Percentiles rank a stretch among this genome's conserved stretches.
These are phyloP conservation scores for Zaprionus davidi DNA, from an alignment of 1,140 invertebrate species.

Conservation along the genomic window DNA sequence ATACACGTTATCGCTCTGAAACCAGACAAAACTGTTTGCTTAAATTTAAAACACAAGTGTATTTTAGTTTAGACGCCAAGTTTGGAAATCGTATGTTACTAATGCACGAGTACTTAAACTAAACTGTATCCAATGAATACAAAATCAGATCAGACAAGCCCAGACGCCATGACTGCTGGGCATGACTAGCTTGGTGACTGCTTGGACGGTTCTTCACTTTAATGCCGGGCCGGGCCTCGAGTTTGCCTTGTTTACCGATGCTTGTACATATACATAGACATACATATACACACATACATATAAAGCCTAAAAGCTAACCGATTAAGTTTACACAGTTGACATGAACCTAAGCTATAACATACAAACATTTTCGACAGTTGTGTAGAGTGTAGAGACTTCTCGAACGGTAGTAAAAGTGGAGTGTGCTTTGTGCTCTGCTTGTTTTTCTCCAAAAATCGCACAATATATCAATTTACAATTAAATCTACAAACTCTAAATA, in stretches of 20 bases:
- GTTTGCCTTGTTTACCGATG: background rate
- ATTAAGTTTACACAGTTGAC: conserved; percentile 47
- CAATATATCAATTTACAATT: conserved; percentile 38
- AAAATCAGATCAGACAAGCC: conserved; percentile 54
- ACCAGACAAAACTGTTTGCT: conserved; percentile 76
- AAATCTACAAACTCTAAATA: conserved; percentile 36
- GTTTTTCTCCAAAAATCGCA: conserved; percentile 1
- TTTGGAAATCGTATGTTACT: conserved; percentile 37
- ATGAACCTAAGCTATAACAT: conserved; percentile 65
- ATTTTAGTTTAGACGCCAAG: conserved; percentile 38
- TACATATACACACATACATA: conserved; percentile 11
- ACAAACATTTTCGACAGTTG: conserved; percentile 45
- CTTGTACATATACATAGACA: conserved; percentile 5
- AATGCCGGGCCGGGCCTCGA: conserved; percentile 65
- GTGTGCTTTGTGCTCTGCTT: conserved; percentile 21
- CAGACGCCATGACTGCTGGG: conserved; percentile 27
- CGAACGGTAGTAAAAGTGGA: conserved; percentile 6
- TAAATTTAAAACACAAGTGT: conserved; percentile 46
- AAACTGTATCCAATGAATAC: conserved; percentile 62
- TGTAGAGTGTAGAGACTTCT: conserved; percentile 20
- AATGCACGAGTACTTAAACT: conserved; percentile 66
- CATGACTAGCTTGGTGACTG: conserved; percentile 59
- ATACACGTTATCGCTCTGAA: conserved; percentile 50
- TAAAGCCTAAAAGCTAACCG: conserved; percentile 62
- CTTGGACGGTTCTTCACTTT: conserved; percentile 77